Conservation (phyloP, 2,113 vertebrate genomes). For the Misgurnus anguillicaudatus region DNA sequence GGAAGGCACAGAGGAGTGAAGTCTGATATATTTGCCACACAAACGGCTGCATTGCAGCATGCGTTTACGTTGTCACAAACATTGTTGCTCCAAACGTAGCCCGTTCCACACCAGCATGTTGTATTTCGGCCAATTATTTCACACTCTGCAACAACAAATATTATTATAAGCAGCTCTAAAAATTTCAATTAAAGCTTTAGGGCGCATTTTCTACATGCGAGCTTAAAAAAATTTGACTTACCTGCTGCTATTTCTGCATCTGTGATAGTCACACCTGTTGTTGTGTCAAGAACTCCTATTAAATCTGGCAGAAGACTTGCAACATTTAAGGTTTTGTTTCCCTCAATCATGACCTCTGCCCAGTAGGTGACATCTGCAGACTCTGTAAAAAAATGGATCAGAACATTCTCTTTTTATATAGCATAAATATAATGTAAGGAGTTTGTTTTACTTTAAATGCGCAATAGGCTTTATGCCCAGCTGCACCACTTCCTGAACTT, state of each 20-base stretch:
- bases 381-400: neutral
- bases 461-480: no score
- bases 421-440: neutral
- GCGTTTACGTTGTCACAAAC: conserved; percentile 52
- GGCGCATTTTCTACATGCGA: no score
- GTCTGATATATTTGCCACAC: conserved; percentile 50
- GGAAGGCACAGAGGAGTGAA: conserved; percentile 59
- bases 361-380: conserved; percentile 39
- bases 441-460: neutral
- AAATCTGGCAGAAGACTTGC: conserved; percentile 37
- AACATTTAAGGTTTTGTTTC: conserved; percentile 61
- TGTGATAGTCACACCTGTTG: neutral
- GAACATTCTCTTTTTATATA: neutral
- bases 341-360: conserved; percentile 65
- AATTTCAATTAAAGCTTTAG: no score
- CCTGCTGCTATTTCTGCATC: conserved; percentile 33
- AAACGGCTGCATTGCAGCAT: conserved; percentile 59
- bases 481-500: no score
- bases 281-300: neutral
- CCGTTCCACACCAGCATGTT: conserved; percentile 57
- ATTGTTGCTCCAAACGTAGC: conserved; percentile 62
- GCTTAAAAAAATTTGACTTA: neutral
- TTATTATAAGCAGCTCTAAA: neutral
- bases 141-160: conserved; percentile 61
- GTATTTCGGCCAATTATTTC: conserved; percentile 33